Percentiles rank a stretch among this genome's conserved stretches.
Evolutionary conservation across 35 echinoderm and acorn worm genomes (phyloP).

Genomic region (Patiria miniata): DNA sequence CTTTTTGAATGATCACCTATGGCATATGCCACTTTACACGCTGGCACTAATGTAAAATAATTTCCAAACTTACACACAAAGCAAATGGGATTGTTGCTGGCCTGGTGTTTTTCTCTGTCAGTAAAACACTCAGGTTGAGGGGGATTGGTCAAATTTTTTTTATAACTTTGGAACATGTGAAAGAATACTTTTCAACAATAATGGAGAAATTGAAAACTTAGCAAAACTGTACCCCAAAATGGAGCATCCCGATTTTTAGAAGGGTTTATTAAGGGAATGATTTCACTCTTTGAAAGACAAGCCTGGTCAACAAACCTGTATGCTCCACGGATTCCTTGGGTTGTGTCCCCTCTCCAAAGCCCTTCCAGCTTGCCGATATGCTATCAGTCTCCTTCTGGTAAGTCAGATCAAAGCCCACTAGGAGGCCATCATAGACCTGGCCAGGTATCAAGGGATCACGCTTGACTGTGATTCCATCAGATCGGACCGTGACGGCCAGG

Average conservation of each 20-base stretch:
- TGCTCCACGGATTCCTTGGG: not conserved
- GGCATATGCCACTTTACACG: no score
- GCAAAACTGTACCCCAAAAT: not conserved
- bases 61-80: no score
- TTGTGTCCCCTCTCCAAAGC: slow-evolving; percentile 19
- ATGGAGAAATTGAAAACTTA: no score
- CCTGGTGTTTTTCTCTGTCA: no score
- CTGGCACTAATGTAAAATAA: no score
- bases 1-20: no score
- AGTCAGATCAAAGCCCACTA: slow-evolving; percentile 46
- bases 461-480: slow-evolving; percentile 48
- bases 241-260: not conserved
- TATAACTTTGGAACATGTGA: no score
- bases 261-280: not conserved
- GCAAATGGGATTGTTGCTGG: no score
- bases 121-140: no score
- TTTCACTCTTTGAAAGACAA: not conserved
- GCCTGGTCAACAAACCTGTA: slow-evolving; percentile 4
- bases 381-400: slow-evolving; percentile 28
- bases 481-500: not conserved
- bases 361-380: slow-evolving; percentile 53
- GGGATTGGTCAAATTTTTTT: no score
- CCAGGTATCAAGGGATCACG: slow-evolving; percentile 53
- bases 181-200: no score
- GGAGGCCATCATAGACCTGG: slow-evolving; percentile 43